Percentiles rank a stretch among this genome's conserved stretches.
Evolutionary conservation across 2,888 invertebrate species (phyloP).

Genomic region (Plebejus anna): DNA sequence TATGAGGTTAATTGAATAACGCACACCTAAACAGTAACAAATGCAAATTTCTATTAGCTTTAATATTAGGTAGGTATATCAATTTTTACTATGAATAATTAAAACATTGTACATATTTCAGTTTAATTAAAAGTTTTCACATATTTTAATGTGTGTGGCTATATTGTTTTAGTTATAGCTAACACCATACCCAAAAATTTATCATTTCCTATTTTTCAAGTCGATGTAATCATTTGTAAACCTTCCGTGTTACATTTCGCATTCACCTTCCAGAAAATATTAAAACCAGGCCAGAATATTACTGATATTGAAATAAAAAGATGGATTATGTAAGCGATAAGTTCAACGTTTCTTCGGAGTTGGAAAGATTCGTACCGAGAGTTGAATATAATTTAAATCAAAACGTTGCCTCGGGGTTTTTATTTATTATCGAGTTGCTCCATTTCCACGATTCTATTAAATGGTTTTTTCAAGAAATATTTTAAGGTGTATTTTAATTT

Average conservation of each 20-base stretch:
- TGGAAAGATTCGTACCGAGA: background rate
- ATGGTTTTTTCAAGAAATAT: conserved; percentile 5
- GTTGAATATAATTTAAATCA: conserved; percentile 21
- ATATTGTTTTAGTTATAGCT: too few species aligned
- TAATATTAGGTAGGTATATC: too few species aligned
- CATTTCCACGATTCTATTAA: background rate
- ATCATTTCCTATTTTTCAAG: background rate
- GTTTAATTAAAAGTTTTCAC: too few species aligned
- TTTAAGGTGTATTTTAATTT: background rate
- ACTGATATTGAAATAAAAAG: conserved; percentile 14
- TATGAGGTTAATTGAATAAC: background rate
- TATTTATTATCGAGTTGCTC: conserved; percentile 23
- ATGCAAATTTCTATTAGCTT: background rate
- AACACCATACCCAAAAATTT: background rate
- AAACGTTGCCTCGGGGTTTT: conserved; percentile 12
- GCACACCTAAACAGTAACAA: too few species aligned
- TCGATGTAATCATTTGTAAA: background rate
- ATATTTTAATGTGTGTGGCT: too few species aligned
- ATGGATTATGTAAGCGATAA: conserved; percentile 22
- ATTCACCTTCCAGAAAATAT: background rate
- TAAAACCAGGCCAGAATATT: conserved; percentile 18
- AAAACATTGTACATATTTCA: too few species aligned
- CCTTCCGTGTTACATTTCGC: background rate
- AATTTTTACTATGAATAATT: too few species aligned
- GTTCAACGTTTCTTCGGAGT: background rate